A percentile compares a stretch with the other conserved stretches of the same genome.
Evolutionary conservation across 2,888 invertebrate genomes (phyloP).

Genomic region (Limnephilus marmoratus): DNA sequence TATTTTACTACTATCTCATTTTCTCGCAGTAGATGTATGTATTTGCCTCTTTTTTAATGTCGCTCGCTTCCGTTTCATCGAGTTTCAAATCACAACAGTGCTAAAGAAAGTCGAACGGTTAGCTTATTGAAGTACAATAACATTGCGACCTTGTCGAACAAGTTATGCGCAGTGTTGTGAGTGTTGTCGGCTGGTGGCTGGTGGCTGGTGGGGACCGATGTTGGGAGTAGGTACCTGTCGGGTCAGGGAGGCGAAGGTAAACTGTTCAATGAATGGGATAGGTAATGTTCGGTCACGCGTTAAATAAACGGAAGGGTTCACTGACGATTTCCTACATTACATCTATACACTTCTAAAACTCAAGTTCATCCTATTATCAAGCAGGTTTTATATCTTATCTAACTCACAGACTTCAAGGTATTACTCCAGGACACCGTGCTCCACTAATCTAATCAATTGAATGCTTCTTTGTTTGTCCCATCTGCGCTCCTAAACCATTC

Average conservation of each 20-base stretch:
- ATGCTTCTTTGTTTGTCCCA: too few relatives aligned
- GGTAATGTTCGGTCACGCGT: background rate
- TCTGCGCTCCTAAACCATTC: too few relatives aligned
- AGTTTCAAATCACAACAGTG: too few relatives aligned
- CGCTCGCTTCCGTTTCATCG: too few relatives aligned
- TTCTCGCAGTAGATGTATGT: too few relatives aligned
- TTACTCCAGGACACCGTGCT: background rate
- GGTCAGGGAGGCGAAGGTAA: background rate
- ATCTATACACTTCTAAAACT: background rate
- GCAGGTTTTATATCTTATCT: background rate
- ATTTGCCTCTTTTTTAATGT: too few relatives aligned
- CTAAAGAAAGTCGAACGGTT: too few relatives aligned
- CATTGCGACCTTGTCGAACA: background rate
- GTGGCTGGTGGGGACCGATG: background rate
- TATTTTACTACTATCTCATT: too few relatives aligned
- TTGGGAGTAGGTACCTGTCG: background rate
- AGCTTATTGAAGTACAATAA: too few relatives aligned
- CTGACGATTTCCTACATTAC: background rate
- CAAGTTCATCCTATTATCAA: background rate
- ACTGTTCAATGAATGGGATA: background rate
- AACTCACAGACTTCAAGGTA: background rate
- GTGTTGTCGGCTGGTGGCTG: background rate
- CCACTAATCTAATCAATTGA: background rate
- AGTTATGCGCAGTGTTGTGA: background rate
- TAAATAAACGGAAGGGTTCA: constrained; percentile 2